phyloP scores from a whole-genome alignment of 2,888 invertebrate species.

The Ornithoptera alexandrae region DNA sequence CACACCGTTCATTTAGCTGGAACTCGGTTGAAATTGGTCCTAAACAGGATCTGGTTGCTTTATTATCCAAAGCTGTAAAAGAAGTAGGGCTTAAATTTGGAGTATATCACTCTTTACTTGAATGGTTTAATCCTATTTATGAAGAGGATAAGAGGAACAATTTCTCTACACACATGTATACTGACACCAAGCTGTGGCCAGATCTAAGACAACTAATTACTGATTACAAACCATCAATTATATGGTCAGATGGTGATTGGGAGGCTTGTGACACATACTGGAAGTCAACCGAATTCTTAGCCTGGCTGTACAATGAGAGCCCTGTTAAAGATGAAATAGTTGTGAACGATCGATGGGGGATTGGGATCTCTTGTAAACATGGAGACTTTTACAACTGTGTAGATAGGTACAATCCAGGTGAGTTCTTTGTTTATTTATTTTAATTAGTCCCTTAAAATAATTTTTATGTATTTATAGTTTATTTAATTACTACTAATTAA shows the following conservation, averaged over 20 bases:
- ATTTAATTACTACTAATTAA: no score
- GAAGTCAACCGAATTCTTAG: conserved; percentile 90
- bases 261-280: conserved; percentile 91
- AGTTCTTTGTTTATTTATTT: conserved; percentile 32
- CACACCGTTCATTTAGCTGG: conserved; percentile 90
- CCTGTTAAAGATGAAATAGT: conserved; percentile 93
- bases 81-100: conserved; percentile 85
- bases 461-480: not conserved
- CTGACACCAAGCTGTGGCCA: conserved; percentile 85
- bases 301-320: conserved; percentile 96
- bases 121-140: conserved; percentile 94
- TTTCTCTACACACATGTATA: conserved; percentile 83
- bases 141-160: conserved; percentile 83
- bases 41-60: conserved; percentile 87
- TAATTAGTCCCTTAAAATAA: not conserved
- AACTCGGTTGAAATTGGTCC: conserved; percentile 90
- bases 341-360: conserved; percentile 97
- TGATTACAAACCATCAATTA: conserved; percentile 85
- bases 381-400: conserved; percentile 93
- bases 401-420: conserved; percentile 82
- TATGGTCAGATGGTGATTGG: conserved; percentile 98
- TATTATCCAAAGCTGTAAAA: conserved; percentile 85
- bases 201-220: conserved; percentile 89
- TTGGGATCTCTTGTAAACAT: conserved; percentile 87
- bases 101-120: conserved; percentile 91